Evolutionary conservation across 1,140 invertebrate species (phyloP).

Genomic region (Dendroctonus ponderosae): DNA sequence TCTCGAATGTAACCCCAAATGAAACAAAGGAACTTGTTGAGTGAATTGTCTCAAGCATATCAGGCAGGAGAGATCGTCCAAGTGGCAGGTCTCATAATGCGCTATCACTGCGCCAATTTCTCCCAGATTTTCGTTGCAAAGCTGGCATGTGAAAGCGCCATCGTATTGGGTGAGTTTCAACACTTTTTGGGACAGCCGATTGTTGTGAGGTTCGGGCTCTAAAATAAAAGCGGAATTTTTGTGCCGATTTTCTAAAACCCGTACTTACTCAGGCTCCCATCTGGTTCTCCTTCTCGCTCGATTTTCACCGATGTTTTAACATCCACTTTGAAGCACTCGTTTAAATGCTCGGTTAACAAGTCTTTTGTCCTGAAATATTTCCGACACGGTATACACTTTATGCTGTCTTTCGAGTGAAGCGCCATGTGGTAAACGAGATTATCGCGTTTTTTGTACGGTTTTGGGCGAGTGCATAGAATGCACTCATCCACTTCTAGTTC

Average conservation of each 20-base stretch:
- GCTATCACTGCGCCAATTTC: constrained; percentile 21
- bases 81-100: constrained; percentile 13
- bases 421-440: constrained; percentile 27
- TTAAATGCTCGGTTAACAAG: constrained; percentile 2
- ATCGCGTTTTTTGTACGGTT: constrained; percentile 22
- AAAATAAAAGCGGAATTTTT: not conserved
- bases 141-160: constrained; percentile 20
- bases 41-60: constrained; percentile 21
- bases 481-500: constrained; percentile 14
- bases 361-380: constrained; percentile 22
- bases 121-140: constrained; percentile 16
- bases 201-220: not conserved
- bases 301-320: not conserved
- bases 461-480: constrained; percentile 23
- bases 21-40: constrained; percentile 25
- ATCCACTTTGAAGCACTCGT: constrained; percentile 24
- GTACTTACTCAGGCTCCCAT: not conserved
- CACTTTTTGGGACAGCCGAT: constrained; percentile 15
- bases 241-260: not conserved
- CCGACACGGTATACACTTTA: constrained; percentile 23
- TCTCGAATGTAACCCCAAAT: constrained; percentile 21
- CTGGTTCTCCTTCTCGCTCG: not conserved
- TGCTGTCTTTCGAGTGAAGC: constrained; percentile 23
- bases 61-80: constrained; percentile 18
- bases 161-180: constrained; percentile 24